Conservation (phyloP, 2,113 vertebrate genomes). For the Panurus biarmicus region DNA sequence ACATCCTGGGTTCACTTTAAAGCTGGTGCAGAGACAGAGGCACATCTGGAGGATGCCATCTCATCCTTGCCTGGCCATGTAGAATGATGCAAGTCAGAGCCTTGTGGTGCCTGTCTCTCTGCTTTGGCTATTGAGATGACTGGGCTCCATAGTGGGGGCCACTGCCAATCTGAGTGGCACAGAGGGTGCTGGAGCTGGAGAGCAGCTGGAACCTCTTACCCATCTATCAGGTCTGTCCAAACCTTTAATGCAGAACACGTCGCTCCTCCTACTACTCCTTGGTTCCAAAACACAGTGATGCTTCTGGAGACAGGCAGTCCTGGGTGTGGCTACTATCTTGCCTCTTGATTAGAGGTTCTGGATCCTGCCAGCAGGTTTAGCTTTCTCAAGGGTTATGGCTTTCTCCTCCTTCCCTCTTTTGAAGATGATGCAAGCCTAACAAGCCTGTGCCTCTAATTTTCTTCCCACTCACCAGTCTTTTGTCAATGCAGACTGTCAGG, state of each 20-base stretch:
- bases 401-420: not conserved
- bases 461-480: not conserved
- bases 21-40: not conserved
- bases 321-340: not conserved
- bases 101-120: not conserved
- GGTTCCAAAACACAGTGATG: not conserved
- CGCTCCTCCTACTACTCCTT: not conserved
- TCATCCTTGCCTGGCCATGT: fast-evolving
- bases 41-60: not conserved
- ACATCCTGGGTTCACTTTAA: not conserved
- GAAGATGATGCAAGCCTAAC: not conserved
- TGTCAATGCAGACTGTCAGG: not conserved
- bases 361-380: not conserved
- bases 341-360: not conserved
- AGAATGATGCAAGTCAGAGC: not conserved
- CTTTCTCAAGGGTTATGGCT: slow-evolving; percentile 2
- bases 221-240: not conserved
- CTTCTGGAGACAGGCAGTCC: not conserved
- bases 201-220: not conserved
- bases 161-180: fast-evolving
- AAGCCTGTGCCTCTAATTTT: not conserved
- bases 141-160: not conserved
- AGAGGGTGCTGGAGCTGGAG: not conserved
- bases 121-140: not conserved
- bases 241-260: not conserved